Evolutionary conservation across 2,113 vertebrate genomes (phyloP), one percentile per base, ranked within the genome.

Genomic region (Hystrix brachyura): DNA sequence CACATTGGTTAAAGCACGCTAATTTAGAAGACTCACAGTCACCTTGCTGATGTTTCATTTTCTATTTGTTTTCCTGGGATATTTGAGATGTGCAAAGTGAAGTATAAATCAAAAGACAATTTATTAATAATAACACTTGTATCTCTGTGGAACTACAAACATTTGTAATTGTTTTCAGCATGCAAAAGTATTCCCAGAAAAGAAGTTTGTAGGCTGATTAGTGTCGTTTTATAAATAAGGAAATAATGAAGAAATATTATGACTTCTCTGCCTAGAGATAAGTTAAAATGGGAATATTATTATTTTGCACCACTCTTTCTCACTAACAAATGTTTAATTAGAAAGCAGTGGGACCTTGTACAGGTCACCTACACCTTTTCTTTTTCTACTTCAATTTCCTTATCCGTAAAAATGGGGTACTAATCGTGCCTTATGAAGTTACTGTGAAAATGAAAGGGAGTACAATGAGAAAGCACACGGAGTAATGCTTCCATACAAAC

Each of bases 61-160:
- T 81, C 86, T 78, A 34, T 74, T 87, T 78, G 11, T 74, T 92
- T 91, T 93, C 48, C 43, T 34, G 62, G 48, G 11, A 87, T 86
- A 96, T 87, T 92, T 53, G 82, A 95, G 76, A 62, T 74, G 83
- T 38, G 25, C 32, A 97, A 97, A 94, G 94, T 85, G 48, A 89
- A 92, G 9, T 60, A 88, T 43, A 59, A 94, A 76, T 86, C 94
- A 94, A 93, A 90, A 88, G 91, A 38, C 19, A 80, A 64, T 89
- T 87, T 93, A 85, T 92, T 96, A 94, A 76, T 91, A 83, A 91
- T 76, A 96, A 81, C 18, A 96, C 65, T 19, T 82, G 25, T 53
- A n/a, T 59, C 87, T 94, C 87, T 82, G 2, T 46, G 76, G 51
- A 82, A 43, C 46, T 72, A n/a, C 15, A 90, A 81, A 34, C 46